phyloP scores from a whole-genome alignment of 2,113 vertebrate genomes.

The Myrmecophaga tridactyla region DNA sequence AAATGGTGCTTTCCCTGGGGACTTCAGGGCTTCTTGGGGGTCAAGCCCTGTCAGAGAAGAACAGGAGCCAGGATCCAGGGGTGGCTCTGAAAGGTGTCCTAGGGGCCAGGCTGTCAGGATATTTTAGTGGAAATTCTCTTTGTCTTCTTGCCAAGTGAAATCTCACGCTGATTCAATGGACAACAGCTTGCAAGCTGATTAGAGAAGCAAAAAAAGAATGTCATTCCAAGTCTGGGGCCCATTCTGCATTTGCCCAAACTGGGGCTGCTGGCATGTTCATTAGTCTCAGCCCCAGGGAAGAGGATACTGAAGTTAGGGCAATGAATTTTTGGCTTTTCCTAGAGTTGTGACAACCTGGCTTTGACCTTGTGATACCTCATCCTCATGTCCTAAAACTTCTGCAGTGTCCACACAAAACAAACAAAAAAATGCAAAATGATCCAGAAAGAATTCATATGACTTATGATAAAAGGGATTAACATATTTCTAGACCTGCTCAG shows the following conservation, averaged over 20 bases:
- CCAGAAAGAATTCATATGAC: neutral
- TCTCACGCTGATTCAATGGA: constrained; percentile 20
- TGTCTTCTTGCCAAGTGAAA: constrained; percentile 49
- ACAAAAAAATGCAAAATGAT: neutral
- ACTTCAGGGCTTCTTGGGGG: neutral
- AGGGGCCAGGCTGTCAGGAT: neutral
- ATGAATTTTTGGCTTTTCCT: neutral
- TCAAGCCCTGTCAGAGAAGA: neutral
- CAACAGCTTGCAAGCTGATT: constrained; percentile 36
- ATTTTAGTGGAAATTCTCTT: constrained; percentile 19
- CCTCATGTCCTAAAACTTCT: neutral
- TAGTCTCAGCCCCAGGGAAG: neutral
- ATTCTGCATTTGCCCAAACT: neutral
- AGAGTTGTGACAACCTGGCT: neutral
- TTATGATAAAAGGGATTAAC: neutral
- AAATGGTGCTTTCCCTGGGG: neutral
- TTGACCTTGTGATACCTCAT: constrained; percentile 3
- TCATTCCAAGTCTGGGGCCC: neutral
- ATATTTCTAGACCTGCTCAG: neutral
- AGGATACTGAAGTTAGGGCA: neutral
- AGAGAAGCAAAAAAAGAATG: neutral
- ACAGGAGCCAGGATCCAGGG: neutral
- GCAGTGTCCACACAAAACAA: neutral
- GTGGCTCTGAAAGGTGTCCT: neutral
- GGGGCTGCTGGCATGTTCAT: neutral